These are phyloP conservation scores for Caenorhabditis parvicauda DNA, from an alignment of 2,888 invertebrate genomes.

Conservation along the genomic window DNA sequence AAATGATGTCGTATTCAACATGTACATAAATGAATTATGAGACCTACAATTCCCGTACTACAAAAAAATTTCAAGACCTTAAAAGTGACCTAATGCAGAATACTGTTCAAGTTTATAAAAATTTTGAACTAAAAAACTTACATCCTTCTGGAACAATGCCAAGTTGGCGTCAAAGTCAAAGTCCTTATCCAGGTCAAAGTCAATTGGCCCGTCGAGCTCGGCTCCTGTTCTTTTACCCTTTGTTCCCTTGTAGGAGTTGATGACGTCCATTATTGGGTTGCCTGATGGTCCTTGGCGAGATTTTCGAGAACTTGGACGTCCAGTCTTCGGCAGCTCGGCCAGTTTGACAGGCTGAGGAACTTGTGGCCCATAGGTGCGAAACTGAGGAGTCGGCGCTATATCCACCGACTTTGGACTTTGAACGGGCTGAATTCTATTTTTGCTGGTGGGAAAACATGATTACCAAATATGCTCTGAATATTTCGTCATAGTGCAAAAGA, in stretches of 20 bases:
- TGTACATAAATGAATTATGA: too few species aligned
- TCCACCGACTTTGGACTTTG: conserved; percentile 5
- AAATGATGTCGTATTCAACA: too few species aligned
- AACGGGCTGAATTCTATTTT: too few species aligned
- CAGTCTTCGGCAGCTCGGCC: too few species aligned
- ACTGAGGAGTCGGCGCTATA: conserved; percentile 33
- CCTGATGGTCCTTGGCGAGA: conserved; percentile 38
- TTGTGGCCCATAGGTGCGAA: conserved; percentile 33
- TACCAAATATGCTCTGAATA: too few species aligned
- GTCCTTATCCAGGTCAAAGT: conserved; percentile 43
- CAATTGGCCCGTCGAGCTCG: conserved; percentile 38
- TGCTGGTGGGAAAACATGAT: too few species aligned
- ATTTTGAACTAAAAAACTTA: not conserved
- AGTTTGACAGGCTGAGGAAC: conserved; percentile 14
- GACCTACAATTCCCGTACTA: too few species aligned
- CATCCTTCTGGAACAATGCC: conserved; percentile 44
- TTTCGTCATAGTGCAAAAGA: too few species aligned
- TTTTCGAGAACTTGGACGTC: conserved; percentile 5
- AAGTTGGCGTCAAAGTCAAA: conserved; percentile 56
- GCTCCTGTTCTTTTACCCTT: conserved; percentile 24
- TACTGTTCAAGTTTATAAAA: not conserved
- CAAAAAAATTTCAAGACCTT: not conserved
- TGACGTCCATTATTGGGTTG: conserved; percentile 42
- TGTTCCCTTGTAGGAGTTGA: conserved; percentile 26
- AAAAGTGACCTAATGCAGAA: not conserved